Percentiles rank a stretch among this genome's conserved stretches.
Conservation (phyloP, 2,113 vertebrate species). For the Aldabrachelys gigantea region DNA sequence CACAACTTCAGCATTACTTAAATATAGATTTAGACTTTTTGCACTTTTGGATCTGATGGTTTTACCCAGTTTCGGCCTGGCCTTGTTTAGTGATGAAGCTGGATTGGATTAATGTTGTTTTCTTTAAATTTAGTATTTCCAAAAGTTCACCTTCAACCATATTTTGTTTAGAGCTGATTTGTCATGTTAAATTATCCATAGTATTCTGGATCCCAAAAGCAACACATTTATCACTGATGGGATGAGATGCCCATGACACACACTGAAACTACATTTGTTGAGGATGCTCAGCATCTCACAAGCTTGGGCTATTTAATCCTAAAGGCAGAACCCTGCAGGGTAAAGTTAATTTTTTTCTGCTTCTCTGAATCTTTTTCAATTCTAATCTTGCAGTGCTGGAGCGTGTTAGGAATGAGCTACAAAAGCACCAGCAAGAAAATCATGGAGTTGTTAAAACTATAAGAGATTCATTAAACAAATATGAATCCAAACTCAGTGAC, state of each 20-base stretch:
- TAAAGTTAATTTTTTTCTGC: neutral
- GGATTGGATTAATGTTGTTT: neutral
- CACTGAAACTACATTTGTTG: neutral
- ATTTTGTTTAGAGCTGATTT: neutral
- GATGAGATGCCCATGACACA: neutral
- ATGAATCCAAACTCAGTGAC: constrained; percentile 85
- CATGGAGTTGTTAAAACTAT: constrained; percentile 79
- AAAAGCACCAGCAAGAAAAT: constrained; percentile 80
- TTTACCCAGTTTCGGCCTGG: neutral
- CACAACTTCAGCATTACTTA: neutral
- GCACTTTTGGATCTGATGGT: neutral
- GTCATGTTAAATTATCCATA: neutral
- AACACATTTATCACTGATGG: neutral
- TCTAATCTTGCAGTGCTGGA: constrained; percentile 82
- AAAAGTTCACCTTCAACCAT: neutral
- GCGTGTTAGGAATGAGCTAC: constrained; percentile 81
- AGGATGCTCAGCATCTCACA: neutral
- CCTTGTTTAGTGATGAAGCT: neutral
- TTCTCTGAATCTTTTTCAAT: constrained; percentile 30
- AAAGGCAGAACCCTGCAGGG: neutral
- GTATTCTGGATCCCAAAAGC: neutral
- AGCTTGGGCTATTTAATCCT: neutral
- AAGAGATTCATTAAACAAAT: constrained; percentile 78
- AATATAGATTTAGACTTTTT: neutral
- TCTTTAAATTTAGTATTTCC: neutral